Base-by-base conservation (phyloP, 2,797 vertebrate species). In the Oreonectes daqikongensis region DNA sequence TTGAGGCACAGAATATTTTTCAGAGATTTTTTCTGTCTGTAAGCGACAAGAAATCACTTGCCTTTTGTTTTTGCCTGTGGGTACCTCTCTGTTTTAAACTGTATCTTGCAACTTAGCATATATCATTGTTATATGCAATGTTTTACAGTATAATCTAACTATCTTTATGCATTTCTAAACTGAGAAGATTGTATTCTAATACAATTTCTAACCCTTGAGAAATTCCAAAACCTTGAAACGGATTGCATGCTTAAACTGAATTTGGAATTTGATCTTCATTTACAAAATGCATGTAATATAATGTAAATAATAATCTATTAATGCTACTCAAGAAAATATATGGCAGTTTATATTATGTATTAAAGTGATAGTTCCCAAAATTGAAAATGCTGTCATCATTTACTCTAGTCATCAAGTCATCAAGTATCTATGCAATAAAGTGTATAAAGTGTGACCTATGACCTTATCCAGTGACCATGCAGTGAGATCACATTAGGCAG, bases 41-140 rank as follows among this genome's bases (percentile, higher is more conserved):
- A 4, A 86, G 84, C 61, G 89, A 87, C 85, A 81, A 24, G 84
- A 90, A 85, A 87, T 60, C 73, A 65, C 53, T 40, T 81, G 81
- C 30, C 63, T 69, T 72, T 69, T 75, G 74, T 75, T 77, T 77
- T 83, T 75, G 66, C 85, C 81, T 69, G 26, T 65, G 73, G 71
- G 73, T 63, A 53, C 78, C 52, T 32, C 40, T 75, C 40, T 72
- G 50, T 14, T n/a, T 38, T 40, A 28, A 59, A 18, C 2, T 20
- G 7, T 53, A 60, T 9, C 26, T 75, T 28, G 30, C 24, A 63
- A 20, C 12, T 12, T 42, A n/a, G 40, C 40, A 14, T 14, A 14
- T 14, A 42, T 42, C 40, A 24, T 28, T 59, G 26, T 60, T 60
- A 52, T 52, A 52, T 11, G 12, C 26, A 60, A 15, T 22, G 28